phyloP scores from a whole-genome alignment of 1,140 invertebrate species.

The Drusus annulatus region DNA sequence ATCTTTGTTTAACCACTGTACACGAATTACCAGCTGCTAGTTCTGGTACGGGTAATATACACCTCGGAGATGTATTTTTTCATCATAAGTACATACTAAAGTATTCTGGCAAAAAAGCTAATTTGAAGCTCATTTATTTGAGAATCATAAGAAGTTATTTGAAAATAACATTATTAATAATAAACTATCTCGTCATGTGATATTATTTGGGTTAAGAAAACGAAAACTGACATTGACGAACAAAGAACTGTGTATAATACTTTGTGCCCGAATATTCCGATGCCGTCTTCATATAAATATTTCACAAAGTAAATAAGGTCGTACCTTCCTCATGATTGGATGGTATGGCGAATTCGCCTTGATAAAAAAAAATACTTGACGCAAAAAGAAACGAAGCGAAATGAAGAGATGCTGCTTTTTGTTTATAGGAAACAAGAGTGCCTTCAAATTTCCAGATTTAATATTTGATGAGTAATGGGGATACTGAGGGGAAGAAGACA shows the following conservation, averaged over 20 bases:
- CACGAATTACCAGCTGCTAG: neutral
- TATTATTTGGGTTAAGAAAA: neutral
- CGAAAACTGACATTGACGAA: neutral
- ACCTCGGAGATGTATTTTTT: too few species aligned
- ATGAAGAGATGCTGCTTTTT: constrained; percentile 25
- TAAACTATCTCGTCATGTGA: too few species aligned
- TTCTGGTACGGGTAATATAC: too few species aligned
- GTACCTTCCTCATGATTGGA: constrained; percentile 45
- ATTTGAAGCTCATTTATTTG: too few species aligned
- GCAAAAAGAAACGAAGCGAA: constrained; percentile 28
- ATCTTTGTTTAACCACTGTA: constrained; percentile 48
- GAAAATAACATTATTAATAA: too few species aligned
- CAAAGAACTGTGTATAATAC: constrained; percentile 19
- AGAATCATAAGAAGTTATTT: too few species aligned
- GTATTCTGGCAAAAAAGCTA: too few species aligned
- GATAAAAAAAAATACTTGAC: constrained; percentile 41
- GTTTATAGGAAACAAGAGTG: constrained; percentile 49
- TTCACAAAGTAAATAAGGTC: constrained; percentile 44
- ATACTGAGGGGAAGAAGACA: constrained; percentile 43
- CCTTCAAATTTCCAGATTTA: constrained; percentile 54
- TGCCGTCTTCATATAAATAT: constrained; percentile 41
- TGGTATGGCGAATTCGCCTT: constrained; percentile 38
- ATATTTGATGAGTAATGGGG: constrained; percentile 59
- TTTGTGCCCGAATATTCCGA: neutral
- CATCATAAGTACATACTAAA: too few species aligned